These are phyloP conservation scores for Oenanthe oenanthe DNA, from an alignment of 2,113 vertebrate species.

Conservation along the genomic window DNA sequence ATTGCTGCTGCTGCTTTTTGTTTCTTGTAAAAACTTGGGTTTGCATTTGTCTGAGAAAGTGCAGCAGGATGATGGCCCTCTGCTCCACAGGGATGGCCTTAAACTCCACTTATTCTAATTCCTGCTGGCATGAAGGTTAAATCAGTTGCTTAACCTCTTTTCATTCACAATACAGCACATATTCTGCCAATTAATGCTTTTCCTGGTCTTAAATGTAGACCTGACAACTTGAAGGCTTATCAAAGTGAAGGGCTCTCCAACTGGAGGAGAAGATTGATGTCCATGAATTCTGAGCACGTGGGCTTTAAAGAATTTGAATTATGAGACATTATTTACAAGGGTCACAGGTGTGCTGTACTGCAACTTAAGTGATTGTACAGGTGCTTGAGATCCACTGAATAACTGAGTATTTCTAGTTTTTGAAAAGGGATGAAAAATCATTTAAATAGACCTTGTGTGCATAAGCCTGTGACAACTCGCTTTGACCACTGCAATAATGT, in stretches of 20 bases:
- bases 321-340: not conserved
- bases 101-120: fast-evolving
- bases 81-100: fast-evolving
- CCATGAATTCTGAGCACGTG: not conserved
- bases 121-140: not conserved
- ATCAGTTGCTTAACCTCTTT: not conserved
- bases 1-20: not conserved
- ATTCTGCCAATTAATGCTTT: fast-evolving
- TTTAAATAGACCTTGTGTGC: not conserved
- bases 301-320: not conserved
- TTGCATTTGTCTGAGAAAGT: not conserved
- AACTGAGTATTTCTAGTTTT: not conserved
- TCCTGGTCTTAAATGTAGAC: not conserved
- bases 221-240: not conserved
- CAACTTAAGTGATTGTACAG: not conserved
- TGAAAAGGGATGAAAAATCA: not conserved
- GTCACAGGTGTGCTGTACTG: not conserved
- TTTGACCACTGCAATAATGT: fast-evolving
- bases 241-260: not conserved
- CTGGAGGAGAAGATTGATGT: not conserved
- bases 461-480: not conserved
- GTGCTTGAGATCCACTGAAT: not conserved
- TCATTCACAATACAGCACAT: not conserved
- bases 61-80: not conserved
- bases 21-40: not conserved